Evolutionary conservation across 2,888 invertebrate genomes (phyloP).

Genomic region (Rhyacophila evoluta): DNA sequence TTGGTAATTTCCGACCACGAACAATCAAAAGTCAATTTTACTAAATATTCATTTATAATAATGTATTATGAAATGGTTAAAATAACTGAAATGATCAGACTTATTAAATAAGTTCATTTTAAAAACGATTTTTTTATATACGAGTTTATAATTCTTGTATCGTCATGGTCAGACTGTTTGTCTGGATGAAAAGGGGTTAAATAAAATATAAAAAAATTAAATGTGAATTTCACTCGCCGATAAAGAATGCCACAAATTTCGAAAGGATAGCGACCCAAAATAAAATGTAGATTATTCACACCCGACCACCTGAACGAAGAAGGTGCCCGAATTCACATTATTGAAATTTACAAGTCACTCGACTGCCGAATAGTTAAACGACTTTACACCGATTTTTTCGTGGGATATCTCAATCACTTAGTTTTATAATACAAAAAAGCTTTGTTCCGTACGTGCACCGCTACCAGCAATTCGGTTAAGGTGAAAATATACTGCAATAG

Average conservation of each 20-base stretch:
- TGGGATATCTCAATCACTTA: constrained; percentile 40
- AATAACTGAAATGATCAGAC: too few species aligned
- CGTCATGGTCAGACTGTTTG: background rate
- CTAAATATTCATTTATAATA: too few species aligned
- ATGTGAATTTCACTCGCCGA: background rate
- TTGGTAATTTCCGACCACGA: too few species aligned
- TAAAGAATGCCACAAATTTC: background rate
- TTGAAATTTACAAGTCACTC: constrained; percentile 43
- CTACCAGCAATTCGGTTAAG: too few species aligned
- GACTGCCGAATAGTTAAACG: constrained; percentile 40
- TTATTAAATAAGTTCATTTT: too few species aligned
- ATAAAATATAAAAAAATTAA: background rate
- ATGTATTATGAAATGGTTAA: too few species aligned
- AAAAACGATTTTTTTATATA: too few species aligned
- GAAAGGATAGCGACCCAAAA: background rate
- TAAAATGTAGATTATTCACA: background rate
- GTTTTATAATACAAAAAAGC: constrained; percentile 52
- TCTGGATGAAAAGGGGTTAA: background rate
- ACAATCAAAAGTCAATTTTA: too few species aligned
- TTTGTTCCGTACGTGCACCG: constrained; percentile 16
- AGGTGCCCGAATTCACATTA: background rate
- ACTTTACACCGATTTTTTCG: constrained; percentile 38
- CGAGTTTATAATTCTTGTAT: too few species aligned
- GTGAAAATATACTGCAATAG: too few species aligned
- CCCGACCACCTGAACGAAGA: constrained; percentile 22